Evolutionary conservation across 2,113 vertebrate species (phyloP).

Genomic region (Bubo scandiacus): DNA sequence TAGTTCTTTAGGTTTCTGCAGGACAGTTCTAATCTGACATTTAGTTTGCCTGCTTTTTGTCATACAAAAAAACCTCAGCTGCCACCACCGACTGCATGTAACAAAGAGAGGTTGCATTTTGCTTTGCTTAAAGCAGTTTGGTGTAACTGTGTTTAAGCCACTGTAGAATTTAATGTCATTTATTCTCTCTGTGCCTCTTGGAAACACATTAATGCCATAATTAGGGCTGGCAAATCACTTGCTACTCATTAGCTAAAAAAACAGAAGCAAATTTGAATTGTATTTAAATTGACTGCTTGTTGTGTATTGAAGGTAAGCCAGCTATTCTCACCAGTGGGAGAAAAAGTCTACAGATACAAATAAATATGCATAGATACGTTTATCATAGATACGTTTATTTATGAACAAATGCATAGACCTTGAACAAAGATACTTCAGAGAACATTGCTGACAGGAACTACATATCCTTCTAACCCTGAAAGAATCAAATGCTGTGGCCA

Average conservation of each 20-base stretch:
- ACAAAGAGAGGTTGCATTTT: neutral
- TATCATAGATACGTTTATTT: neutral
- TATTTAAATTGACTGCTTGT: neutral
- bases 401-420: neutral
- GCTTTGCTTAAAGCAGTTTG: neutral
- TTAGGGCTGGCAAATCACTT: conserved; percentile 17
- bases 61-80: neutral
- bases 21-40: neutral
- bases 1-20: neutral
- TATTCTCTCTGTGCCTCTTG: neutral
- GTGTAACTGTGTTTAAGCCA: neutral
- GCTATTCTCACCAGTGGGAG: neutral
- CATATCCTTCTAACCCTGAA: neutral
- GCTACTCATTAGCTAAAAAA: conserved; percentile 17
- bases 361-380: neutral
- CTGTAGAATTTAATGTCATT: neutral
- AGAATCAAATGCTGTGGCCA: neutral
- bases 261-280: conserved; percentile 1
- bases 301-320: conserved; percentile 28
- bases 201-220: conserved; percentile 17
- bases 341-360: neutral
- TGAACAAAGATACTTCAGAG: neutral
- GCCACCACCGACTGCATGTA: neutral
- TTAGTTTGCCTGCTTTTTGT: neutral
- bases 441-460: neutral